A percentile compares a stretch with the other conserved stretches of the same genome.
Conservation (phyloP, 1,140 invertebrate genomes). For the Spodoptera frugiperda region DNA sequence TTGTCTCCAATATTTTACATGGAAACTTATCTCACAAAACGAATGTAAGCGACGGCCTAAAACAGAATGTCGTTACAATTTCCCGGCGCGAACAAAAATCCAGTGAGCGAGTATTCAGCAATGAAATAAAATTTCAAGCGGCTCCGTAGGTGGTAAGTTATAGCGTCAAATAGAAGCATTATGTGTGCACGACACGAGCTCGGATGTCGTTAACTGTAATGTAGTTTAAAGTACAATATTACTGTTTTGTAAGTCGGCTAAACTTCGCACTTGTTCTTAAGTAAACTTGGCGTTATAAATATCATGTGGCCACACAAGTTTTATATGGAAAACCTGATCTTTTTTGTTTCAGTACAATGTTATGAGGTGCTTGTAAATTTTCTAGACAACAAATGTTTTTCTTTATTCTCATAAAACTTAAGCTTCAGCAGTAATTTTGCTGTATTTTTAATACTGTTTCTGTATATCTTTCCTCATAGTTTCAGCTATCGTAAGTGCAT, state of each 20-base stretch:
- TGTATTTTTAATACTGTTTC: too few species aligned
- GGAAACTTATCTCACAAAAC: slow-evolving; percentile 23
- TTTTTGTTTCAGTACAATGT: neutral
- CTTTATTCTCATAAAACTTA: neutral
- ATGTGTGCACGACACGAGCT: slow-evolving; percentile 15
- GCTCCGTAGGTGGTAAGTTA: slow-evolving; percentile 31
- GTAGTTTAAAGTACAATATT: slow-evolving; percentile 44
- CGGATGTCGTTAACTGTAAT: slow-evolving; percentile 44
- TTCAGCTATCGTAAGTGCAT: too few species aligned
- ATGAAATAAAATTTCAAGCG: slow-evolving; percentile 43
- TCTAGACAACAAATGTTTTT: neutral
- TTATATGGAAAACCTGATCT: slow-evolving; percentile 17
- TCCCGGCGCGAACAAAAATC: slow-evolving; percentile 18
- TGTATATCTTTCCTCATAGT: too few species aligned
- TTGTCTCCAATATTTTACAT: slow-evolving; percentile 33
- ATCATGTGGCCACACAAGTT: slow-evolving; percentile 17
- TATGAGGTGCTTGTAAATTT: neutral
- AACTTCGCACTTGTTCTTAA: slow-evolving; percentile 40
- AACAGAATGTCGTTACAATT: slow-evolving; percentile 21
- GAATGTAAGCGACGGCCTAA: slow-evolving; percentile 1
- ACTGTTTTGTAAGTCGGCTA: slow-evolving; percentile 44
- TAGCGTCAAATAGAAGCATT: slow-evolving; percentile 43
- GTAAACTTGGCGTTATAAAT: slow-evolving; percentile 32
- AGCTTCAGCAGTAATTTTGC: too few species aligned
- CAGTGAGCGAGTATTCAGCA: neutral